A percentile compares a stretch with the other conserved stretches of the same genome.
Conservation (phyloP, 2,113 vertebrate genomes). For the human (Homo sapiens) region DNA sequence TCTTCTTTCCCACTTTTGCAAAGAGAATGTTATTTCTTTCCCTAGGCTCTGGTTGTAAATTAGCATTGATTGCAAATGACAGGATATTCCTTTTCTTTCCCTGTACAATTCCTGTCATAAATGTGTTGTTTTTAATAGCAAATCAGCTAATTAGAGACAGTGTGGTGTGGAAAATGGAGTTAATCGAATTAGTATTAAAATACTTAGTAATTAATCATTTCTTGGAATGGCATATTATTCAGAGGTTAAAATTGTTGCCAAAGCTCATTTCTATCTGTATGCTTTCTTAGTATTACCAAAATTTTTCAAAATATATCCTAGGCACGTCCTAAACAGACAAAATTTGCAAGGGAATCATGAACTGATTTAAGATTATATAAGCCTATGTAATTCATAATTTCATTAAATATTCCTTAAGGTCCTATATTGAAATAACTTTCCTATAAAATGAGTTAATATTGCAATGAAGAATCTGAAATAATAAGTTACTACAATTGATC, state of each 20-base stretch:
- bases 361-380: constrained; percentile 22
- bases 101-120: constrained; percentile 40
- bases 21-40: constrained; percentile 48
- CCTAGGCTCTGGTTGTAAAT: constrained; percentile 57
- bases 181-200: constrained; percentile 67
- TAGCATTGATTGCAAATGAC: constrained; percentile 60
- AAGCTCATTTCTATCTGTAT: constrained; percentile 32
- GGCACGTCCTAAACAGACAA: neutral
- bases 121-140: constrained; percentile 64
- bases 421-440: neutral
- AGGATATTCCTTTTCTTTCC: constrained; percentile 43
- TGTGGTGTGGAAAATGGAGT: constrained; percentile 58
- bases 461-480: constrained; percentile 39
- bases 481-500: neutral
- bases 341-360: constrained; percentile 36
- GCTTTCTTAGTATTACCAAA: constrained; percentile 62
- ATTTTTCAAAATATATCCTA: constrained; percentile 46
- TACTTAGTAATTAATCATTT: constrained; percentile 69
- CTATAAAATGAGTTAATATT: constrained; percentile 49
- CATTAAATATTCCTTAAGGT: neutral
- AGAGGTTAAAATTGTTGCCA: constrained; percentile 60
- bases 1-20: neutral
- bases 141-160: constrained; percentile 64
- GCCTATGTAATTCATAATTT: constrained; percentile 8
- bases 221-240: constrained; percentile 56